Conservation (phyloP, 2,113 vertebrate genomes). For the Gopherus flavomarginatus region DNA sequence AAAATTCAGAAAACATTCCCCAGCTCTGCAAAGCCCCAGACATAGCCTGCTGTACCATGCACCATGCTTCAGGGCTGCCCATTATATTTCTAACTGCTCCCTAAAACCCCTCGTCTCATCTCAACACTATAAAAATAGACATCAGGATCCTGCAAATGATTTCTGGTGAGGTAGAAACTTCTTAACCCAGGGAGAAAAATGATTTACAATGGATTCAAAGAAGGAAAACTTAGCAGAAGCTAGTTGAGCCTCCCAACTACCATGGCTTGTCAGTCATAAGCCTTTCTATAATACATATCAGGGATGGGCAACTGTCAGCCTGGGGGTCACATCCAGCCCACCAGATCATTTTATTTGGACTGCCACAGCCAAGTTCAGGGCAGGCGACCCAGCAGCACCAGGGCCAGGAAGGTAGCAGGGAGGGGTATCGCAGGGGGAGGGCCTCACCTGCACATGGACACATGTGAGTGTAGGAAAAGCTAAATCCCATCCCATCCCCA, state of each 20-base stretch:
- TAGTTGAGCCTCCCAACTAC: neutral
- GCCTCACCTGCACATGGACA: neutral
- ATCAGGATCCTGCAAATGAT: neutral
- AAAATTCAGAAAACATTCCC: no score
- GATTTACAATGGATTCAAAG: neutral
- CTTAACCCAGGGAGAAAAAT: accelerated
- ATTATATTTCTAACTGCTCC: no score
- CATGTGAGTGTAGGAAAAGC: neutral
- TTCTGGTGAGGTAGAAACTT: neutral
- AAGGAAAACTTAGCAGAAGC: neutral
- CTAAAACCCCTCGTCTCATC: no score
- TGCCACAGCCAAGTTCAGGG: neutral
- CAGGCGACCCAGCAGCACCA: neutral
- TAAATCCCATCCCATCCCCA: neutral
- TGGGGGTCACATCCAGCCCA: neutral
- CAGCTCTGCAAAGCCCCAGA: no score
- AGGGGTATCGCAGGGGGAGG: neutral
- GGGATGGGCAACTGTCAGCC: neutral
- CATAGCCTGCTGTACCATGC: no score
- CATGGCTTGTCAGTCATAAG: neutral
- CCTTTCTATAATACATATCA: neutral
- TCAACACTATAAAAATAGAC: neutral
- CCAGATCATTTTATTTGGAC: neutral
- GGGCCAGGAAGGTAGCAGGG: neutral
- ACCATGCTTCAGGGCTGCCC: no score